Evolutionary conservation across 2,888 invertebrate species (phyloP), one percentile per base, ranked within the genome.

Genomic region (Caenorhabditis virilis): DNA sequence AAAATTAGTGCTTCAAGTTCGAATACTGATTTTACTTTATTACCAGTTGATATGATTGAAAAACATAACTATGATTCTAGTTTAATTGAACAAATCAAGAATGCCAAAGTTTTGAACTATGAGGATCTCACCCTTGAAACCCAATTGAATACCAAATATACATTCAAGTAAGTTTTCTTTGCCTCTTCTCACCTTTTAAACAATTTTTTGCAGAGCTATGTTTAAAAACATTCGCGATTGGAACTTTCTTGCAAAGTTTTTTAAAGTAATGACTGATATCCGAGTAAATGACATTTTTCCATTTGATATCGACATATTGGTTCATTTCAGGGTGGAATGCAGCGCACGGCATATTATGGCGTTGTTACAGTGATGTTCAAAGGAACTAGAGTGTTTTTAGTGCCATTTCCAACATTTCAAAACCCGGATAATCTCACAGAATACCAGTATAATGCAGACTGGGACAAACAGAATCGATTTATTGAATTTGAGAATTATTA

Each of bases 291-390:
- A n/a, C n/a, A n/a, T n/a, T n/a, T n/a, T n/a, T n/a, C n/a, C n/a
- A n/a, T n/a, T n/a, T n/a, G n/a, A n/a, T n/a, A n/a, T n/a, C n/a
- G 18, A 27, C 11, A 41, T 16, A 26, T 45, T 39, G 7, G 23
- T 26, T 13, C 27, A 7, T 54, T 57, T 46, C 43, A 97, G 95
- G 95, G 95, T 83, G 97, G 97, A 1, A 94, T 98, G 41, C 93
- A 95, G 9, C 88, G 98, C 61, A 94, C 95, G 11, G 95, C 93
- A 1, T 98, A 98, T 84, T 88, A 90, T 72, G 98, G 98, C 36
- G 90, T 98, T 22, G 92, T 98, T 15, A 89, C 92, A 18, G 93
- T 97, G 84, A 90, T 89, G 84, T 90, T 90, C 74, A 89, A 89
- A 62, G 89, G 89, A 1, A 88, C 90, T 45, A 88, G 93, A 59